Evolutionary conservation across 2,888 invertebrate genomes (phyloP).

Genomic region (Pterostichus niger): DNA sequence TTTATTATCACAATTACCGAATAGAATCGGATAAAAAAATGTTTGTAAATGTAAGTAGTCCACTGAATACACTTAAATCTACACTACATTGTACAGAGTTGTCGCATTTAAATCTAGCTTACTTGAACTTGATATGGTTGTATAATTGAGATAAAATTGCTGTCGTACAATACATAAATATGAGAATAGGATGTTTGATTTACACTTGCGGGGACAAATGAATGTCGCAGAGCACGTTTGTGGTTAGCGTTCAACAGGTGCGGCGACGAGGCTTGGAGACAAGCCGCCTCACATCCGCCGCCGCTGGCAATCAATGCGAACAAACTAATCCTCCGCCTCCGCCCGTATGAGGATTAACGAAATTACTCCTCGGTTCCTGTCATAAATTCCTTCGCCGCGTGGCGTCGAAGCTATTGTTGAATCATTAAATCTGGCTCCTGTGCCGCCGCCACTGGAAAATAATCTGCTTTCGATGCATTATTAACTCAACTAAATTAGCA

Average conservation of each 20-base stretch:
- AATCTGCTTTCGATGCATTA: constrained; percentile 66
- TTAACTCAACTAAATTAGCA: constrained; percentile 63
- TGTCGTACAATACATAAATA: no score
- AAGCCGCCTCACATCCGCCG: not conserved
- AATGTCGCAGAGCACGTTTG: not conserved
- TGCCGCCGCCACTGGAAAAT: constrained; percentile 52
- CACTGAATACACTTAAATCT: no score
- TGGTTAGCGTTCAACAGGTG: constrained; percentile 53
- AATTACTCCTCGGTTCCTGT: constrained; percentile 56
- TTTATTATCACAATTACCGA: no score
- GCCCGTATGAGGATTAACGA: constrained; percentile 57
- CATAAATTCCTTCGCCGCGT: constrained; percentile 31
- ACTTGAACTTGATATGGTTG: no score
- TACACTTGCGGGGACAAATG: not conserved
- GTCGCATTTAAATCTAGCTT: no score
- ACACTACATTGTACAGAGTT: no score
- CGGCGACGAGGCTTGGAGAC: not conserved
- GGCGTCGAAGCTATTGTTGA: not conserved
- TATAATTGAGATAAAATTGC: not conserved
- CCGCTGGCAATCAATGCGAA: constrained; percentile 32
- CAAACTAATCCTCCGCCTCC: not conserved
- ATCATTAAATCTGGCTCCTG: constrained; percentile 52
- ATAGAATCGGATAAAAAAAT: no score
- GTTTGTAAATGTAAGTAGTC: no score
- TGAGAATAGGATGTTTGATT: not conserved